Percentiles rank a stretch among this genome's conserved stretches.
Conservation (phyloP, 2,797 vertebrate species). For the Anguilla marmorata region DNA sequence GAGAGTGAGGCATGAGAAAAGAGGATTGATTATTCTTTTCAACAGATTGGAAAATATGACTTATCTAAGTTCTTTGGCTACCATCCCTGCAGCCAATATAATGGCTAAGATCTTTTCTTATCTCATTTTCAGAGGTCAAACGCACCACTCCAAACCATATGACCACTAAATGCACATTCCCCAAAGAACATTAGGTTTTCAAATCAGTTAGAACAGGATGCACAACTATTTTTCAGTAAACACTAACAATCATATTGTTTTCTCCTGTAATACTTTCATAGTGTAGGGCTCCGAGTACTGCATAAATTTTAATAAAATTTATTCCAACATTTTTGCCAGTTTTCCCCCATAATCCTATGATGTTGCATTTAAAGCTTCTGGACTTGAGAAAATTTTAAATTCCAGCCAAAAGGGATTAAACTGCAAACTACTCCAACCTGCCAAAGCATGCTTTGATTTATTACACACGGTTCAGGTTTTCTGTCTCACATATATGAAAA, state of each 20-base stretch:
- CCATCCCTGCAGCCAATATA: conserved; percentile 58
- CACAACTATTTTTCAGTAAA: neutral
- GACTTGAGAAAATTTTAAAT: neutral
- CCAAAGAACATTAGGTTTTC: neutral
- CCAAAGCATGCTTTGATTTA: neutral
- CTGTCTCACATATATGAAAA: neutral
- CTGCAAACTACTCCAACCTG: neutral
- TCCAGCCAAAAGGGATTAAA: neutral
- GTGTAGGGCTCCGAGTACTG: neutral
- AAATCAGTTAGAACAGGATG: neutral
- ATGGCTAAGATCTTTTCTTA: conserved; percentile 64
- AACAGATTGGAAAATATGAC: conserved; percentile 27
- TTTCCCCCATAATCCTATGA: neutral
- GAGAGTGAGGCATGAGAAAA: conserved; percentile 26
- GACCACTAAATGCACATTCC: neutral
- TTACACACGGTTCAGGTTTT: neutral
- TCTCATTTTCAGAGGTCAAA: conserved; percentile 49
- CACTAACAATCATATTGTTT: neutral
- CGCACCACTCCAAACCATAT: neutral
- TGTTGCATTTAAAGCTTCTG: conserved; percentile 3
- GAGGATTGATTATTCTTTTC: conserved; percentile 24
- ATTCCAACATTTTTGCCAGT: neutral
- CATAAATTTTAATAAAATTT: neutral
- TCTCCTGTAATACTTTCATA: neutral
- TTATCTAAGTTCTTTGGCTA: conserved; percentile 45